Evolutionary conservation across 2,113 vertebrate genomes (phyloP).

Genomic region (Lamprologus callipterus): DNA sequence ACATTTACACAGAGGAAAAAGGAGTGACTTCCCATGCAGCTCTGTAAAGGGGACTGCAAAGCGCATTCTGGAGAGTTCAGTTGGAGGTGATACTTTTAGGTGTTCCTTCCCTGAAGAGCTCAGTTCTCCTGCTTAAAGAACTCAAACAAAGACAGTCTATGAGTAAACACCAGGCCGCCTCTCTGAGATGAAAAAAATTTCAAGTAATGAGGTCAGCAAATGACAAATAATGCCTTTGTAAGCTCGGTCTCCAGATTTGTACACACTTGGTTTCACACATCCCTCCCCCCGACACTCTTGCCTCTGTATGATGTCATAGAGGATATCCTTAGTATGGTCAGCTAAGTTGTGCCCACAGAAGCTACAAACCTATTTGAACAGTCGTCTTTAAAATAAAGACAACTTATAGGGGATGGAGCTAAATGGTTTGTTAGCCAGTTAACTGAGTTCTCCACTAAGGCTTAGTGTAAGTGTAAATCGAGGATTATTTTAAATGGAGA

Average conservation of each 20-base stretch:
- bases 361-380: background rate
- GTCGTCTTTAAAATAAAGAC: background rate
- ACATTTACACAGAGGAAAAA: background rate
- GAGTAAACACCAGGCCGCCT: background rate
- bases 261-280: background rate
- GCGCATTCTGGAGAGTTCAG: background rate
- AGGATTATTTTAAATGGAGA: background rate
- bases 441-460: background rate
- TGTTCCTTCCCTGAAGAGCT: background rate
- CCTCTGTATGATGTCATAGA: background rate
- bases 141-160: background rate
- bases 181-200: background rate
- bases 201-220: background rate
- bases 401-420: background rate
- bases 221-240: background rate
- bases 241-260: background rate
- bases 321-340: background rate
- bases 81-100: background rate
- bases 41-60: background rate
- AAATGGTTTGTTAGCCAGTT: background rate
- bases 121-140: background rate
- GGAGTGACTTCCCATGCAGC: background rate
- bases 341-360: background rate
- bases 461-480: background rate
- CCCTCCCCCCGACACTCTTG: background rate